Evolutionary conservation across 2,113 vertebrate species (phyloP).

Genomic region (Osmerus eperlanus): DNA sequence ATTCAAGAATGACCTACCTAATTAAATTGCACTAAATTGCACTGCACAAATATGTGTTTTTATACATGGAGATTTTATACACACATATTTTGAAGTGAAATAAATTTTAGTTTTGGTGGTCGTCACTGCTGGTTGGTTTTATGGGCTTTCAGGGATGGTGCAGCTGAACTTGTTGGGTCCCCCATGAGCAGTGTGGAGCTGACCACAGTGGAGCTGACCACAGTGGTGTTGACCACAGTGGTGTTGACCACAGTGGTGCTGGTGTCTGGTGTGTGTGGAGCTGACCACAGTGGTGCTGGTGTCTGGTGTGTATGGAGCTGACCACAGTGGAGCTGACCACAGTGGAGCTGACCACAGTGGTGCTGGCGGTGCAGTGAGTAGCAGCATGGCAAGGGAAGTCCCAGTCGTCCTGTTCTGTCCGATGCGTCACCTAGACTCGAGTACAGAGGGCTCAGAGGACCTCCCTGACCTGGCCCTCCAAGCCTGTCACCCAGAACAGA

Average conservation of each 20-base stretch:
- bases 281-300: slow-evolving; percentile 22
- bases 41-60: slow-evolving; percentile 71
- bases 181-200: slow-evolving; percentile 40
- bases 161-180: slow-evolving; percentile 34
- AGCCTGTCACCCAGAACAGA: neutral
- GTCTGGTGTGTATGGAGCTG: no score
- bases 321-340: slow-evolving; percentile 31
- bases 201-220: slow-evolving; percentile 34
- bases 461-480: neutral
- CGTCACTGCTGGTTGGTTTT: slow-evolving; percentile 52
- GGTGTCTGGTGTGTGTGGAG: no score
- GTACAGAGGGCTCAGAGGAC: neutral
- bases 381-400: no score
- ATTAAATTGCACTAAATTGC: slow-evolving; percentile 77
- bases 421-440: no score
- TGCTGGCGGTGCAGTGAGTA: neutral
- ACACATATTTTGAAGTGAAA: slow-evolving; percentile 55
- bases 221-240: slow-evolving; percentile 18
- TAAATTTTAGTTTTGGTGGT: slow-evolving; percentile 33
- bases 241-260: slow-evolving; percentile 31
- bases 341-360: slow-evolving; percentile 30
- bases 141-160: slow-evolving; percentile 58
- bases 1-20: slow-evolving; percentile 44
- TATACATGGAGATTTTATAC: slow-evolving; percentile 70
- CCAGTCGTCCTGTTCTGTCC: no score